Evolutionary conservation across 2,797 vertebrate species (phyloP), one percentile per base, ranked within the genome.

Genomic region (Chloroceryle inda): DNA sequence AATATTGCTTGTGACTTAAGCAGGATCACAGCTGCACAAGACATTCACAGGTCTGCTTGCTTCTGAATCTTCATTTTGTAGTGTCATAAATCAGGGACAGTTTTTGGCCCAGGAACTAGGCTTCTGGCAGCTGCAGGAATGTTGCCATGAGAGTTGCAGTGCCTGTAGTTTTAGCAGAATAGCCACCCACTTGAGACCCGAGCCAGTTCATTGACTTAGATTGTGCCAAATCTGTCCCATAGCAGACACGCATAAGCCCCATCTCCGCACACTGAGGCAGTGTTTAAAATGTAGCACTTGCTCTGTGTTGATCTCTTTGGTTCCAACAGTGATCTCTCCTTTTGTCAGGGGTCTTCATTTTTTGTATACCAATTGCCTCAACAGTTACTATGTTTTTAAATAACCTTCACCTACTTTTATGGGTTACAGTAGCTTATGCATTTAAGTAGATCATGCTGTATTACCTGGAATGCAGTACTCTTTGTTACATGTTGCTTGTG

Each of bases 381-480:
- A 53, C 5, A 50, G 63, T 74, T 75, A n/a, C 20, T 74, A 5
- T 3, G 7, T 66, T 88, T 83, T 89, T 63, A 88, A 95, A 79
- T 52, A 93, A 94, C 94, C 93, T 96, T 96, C 95, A 96, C 92
- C 93, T 95, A 78, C 79, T 90, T 94, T 50, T 38, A 33, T 33
- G 83, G 47, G 58, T 88, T 89, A 66, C 63, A 88, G 33, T 89
- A 91, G 92, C 80, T 91, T 87, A 92, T 49, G 27, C 23, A n/a
- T 62, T 64, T 91, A 96, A 96, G 86, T 50, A 84, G 88, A 79
- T 96, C 69, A 81, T 1, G 5, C 27, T 69, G 81, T 59, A 91
- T 90, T 92, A 93, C 81, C 77, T 92, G 66, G 79, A 92, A 89
- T 86, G 85, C 85, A 59, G 64, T 75, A 45, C 33, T 74, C 67